These are phyloP conservation scores for Callipepla californica DNA, from an alignment of 2,113 vertebrate genomes.

Conservation along the genomic window DNA sequence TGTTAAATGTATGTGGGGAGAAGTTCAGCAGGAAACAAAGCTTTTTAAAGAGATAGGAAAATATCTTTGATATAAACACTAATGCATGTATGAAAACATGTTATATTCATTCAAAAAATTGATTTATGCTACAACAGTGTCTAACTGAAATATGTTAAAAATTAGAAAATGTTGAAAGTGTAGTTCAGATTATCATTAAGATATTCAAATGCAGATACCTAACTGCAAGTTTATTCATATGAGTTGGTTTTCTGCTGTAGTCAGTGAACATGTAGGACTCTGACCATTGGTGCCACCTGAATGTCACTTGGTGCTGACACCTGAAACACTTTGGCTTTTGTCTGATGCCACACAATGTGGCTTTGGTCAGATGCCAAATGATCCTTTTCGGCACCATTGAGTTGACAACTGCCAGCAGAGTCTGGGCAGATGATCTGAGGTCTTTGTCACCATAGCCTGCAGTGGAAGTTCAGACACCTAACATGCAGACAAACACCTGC, in stretches of 20 bases:
- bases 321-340: not conserved
- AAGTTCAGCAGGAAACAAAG: conserved; percentile 19
- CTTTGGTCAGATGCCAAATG: not conserved
- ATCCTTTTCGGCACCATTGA: not conserved
- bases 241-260: not conserved
- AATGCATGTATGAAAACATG: conserved; percentile 3
- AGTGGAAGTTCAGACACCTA: not conserved
- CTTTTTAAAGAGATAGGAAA: conserved; percentile 24
- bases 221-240: not conserved
- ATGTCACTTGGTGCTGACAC: not conserved
- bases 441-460: not conserved
- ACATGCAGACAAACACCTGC: not conserved
- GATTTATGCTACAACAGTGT: not conserved
- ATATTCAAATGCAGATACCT: fast-evolving
- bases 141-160: not conserved
- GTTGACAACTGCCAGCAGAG: not conserved
- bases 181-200: not conserved
- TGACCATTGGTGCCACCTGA: fast-evolving
- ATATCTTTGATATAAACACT: conserved; percentile 9
- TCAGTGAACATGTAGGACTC: not conserved
- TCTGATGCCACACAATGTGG: not conserved
- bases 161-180: not conserved
- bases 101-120: conserved; percentile 11
- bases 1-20: conserved; percentile 26
- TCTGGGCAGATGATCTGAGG: not conserved